Evolutionary conservation across 1,140 invertebrate species (phyloP).

Genomic region (Procambarus clarkii): DNA sequence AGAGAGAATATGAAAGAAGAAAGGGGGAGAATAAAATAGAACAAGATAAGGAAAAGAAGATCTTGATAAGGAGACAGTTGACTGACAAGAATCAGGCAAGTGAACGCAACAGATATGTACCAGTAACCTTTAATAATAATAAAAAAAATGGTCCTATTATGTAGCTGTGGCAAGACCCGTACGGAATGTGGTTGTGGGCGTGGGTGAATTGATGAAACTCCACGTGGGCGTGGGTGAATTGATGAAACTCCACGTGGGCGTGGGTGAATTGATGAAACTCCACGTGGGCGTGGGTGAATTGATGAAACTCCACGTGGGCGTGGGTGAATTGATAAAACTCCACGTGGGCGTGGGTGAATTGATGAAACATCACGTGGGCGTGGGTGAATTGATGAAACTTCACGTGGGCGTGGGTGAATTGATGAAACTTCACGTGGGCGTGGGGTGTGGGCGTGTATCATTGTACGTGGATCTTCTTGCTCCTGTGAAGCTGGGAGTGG

Average conservation of each 20-base stretch:
- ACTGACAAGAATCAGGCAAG: not conserved
- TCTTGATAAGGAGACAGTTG: not conserved
- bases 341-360: no score
- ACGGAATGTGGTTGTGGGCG: not conserved
- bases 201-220: not conserved
- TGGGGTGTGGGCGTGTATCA: no score
- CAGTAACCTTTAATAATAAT: constrained; percentile 3
- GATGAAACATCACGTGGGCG: not conserved
- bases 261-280: no score
- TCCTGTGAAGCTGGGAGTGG: no score
- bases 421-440: not conserved
- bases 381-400: not conserved
- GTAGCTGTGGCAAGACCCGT: not conserved
- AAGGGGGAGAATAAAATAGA: not conserved
- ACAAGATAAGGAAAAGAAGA: not conserved
- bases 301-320: no score
- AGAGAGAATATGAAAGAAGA: constrained; percentile 10
- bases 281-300: no score
- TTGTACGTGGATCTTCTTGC: no score
- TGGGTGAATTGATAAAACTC: no score
- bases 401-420: not conserved
- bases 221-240: no score
- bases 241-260: no score
- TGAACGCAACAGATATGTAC: not conserved
- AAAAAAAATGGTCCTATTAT: not conserved